Evolutionary conservation across 2,113 vertebrate species (phyloP).

Genomic region (Columba janthina): DNA sequence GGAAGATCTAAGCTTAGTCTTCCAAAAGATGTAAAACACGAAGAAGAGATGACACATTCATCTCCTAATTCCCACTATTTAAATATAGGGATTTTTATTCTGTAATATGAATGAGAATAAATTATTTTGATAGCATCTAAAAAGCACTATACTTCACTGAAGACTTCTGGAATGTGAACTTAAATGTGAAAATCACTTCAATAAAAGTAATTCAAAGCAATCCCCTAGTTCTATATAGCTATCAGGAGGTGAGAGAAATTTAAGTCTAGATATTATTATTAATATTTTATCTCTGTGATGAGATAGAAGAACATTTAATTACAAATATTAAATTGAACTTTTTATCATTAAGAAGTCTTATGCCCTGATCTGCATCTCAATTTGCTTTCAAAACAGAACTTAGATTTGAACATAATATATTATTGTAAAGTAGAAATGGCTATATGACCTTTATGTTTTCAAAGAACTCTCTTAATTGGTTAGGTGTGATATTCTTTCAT

Average conservation of each 20-base stretch:
- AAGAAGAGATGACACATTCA: background rate
- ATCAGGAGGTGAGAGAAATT: background rate
- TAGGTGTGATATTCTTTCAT: background rate
- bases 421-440: background rate
- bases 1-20: background rate
- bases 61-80: background rate
- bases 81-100: background rate
- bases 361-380: background rate
- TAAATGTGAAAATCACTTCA: background rate
- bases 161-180: background rate
- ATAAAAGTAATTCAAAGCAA: background rate
- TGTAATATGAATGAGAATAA: background rate
- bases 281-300: background rate
- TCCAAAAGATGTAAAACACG: background rate
- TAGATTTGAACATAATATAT: background rate
- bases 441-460: background rate
- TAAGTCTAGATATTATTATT: background rate
- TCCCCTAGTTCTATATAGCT: background rate
- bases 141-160: background rate
- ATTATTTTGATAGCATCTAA: background rate
- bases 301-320: background rate
- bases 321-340: background rate
- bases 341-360: background rate
- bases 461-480: background rate
- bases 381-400: background rate